Evolutionary conservation across 2,113 vertebrate species (phyloP).

Genomic region (Varanus komodoensis): DNA sequence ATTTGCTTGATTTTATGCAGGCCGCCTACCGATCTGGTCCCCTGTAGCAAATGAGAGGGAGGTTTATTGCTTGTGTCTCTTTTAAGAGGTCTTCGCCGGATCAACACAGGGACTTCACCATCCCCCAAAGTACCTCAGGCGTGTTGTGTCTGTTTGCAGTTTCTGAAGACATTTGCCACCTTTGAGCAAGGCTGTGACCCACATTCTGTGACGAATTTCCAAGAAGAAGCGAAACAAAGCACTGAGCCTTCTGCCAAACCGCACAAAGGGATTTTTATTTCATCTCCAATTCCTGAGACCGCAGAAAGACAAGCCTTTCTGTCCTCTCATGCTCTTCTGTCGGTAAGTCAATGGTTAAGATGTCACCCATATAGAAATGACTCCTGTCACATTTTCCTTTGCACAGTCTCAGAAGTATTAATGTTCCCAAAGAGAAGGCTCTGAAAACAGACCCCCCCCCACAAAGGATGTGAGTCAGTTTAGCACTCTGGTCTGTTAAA

Average conservation of each 20-base stretch:
- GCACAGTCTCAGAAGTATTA: background rate
- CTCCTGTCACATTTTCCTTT: background rate
- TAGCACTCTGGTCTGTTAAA: background rate
- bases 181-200: background rate
- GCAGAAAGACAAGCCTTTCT: no score
- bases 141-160: no score
- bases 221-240: background rate
- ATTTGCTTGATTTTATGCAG: no score
- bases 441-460: background rate
- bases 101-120: no score
- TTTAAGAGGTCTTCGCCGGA: no score
- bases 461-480: background rate
- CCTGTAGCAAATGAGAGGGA: no score
- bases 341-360: background rate
- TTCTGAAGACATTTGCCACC: background rate
- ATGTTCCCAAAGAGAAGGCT: background rate
- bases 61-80: no score
- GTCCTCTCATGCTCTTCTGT: background rate
- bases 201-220: background rate
- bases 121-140: no score
- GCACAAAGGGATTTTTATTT: background rate
- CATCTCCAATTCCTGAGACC: no score
- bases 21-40: no score
- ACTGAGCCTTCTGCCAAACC: background rate
- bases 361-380: background rate